Evolutionary conservation across 2,888 invertebrate genomes (phyloP).

Genomic region (Andrena praecox): DNA sequence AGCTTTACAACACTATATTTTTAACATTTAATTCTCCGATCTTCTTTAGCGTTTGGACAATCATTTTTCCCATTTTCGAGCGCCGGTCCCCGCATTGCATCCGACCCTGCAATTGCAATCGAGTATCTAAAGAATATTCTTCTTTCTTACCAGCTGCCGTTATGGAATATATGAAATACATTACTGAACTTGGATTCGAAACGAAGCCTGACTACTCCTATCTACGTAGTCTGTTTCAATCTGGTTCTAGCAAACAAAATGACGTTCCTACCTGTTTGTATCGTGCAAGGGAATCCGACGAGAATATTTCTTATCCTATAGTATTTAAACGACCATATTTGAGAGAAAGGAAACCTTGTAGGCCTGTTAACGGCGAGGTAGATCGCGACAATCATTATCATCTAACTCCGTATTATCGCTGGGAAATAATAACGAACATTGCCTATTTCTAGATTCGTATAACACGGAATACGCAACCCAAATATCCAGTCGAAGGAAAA

Average conservation of each 20-base stretch:
- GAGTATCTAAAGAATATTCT: background rate
- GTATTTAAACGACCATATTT: slow-evolving; percentile 79
- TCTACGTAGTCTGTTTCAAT: slow-evolving; percentile 84
- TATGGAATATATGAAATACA: slow-evolving; percentile 85
- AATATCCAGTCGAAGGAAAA: slow-evolving; percentile 71
- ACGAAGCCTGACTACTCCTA: slow-evolving; percentile 86
- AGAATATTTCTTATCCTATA: slow-evolving; percentile 76
- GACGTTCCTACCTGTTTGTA: slow-evolving; percentile 70
- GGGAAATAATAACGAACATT: slow-evolving; percentile 13
- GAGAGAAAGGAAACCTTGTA: slow-evolving; percentile 82
- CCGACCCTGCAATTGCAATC: background rate
- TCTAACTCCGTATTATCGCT: background rate
- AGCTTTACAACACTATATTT: no score
- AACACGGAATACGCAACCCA: slow-evolving; percentile 80
- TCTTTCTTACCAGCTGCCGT: slow-evolving; percentile 76
- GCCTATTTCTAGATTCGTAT: slow-evolving; percentile 77
- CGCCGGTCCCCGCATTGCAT: no score
- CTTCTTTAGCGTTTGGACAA: no score
- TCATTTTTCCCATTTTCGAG: no score
- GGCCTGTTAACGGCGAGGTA: slow-evolving; percentile 82
- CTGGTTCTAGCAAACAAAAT: slow-evolving; percentile 76
- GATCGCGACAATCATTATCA: slow-evolving; percentile 24
- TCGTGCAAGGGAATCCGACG: slow-evolving; percentile 80
- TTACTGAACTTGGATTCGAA: slow-evolving; percentile 85
- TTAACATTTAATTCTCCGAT: no score